Evolutionary conservation across 2,113 vertebrate genomes (phyloP).

Genomic region (Callopanchax toddi): DNA sequence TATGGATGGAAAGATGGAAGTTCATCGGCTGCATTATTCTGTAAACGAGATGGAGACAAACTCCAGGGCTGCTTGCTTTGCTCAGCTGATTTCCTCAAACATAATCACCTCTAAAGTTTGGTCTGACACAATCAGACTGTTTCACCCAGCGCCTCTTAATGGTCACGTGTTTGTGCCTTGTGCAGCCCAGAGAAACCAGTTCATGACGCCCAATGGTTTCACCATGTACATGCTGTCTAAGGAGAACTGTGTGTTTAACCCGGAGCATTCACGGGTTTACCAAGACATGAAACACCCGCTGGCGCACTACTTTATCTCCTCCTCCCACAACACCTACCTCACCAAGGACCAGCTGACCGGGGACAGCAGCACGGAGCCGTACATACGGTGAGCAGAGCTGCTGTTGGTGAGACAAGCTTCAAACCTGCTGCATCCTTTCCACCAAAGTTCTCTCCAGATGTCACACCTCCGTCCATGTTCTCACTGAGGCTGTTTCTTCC

Average conservation of each 20-base stretch:
- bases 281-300: constrained; percentile 93
- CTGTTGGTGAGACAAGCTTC: no score
- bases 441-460: no score
- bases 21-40: no score
- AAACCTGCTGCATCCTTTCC: no score
- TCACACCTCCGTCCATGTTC: no score
- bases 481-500: background rate
- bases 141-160: no score
- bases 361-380: constrained; percentile 91
- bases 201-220: constrained; percentile 95
- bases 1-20: no score
- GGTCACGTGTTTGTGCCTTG: constrained; percentile 12
- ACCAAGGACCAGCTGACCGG: constrained; percentile 90
- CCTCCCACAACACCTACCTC: constrained; percentile 98
- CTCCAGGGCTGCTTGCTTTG: no score
- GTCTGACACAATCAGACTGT: no score
- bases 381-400: constrained; percentile 82
- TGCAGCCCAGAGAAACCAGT: constrained; percentile 88
- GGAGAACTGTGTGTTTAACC: constrained; percentile 85
- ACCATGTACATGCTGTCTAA: constrained; percentile 94
- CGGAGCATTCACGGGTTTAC: constrained; percentile 82
- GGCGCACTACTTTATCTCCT: constrained; percentile 94
- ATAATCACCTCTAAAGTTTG: no score
- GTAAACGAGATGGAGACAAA: no score
- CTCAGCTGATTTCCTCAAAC: no score